phyloP scores from a whole-genome alignment of 2,113 vertebrate genomes.

The Rhegmatorhina hoffmannsi region DNA sequence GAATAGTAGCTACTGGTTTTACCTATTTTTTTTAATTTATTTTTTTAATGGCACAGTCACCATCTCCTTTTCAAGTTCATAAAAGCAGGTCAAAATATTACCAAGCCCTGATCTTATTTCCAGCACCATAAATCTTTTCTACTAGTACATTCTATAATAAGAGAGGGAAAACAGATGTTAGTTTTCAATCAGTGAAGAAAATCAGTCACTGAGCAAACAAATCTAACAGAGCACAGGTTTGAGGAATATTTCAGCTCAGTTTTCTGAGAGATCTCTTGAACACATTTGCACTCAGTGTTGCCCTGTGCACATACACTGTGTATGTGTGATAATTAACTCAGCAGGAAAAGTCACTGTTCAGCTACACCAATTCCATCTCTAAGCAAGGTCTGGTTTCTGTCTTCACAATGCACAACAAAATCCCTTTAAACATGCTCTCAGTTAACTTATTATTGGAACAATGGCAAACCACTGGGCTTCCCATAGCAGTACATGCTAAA shows the following conservation, averaged over 20 bases:
- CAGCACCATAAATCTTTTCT: neutral
- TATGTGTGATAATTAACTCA: neutral
- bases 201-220: neutral
- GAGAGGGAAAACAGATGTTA: neutral
- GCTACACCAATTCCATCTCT: neutral
- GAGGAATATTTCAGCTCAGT: neutral
- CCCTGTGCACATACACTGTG: neutral
- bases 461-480: neutral
- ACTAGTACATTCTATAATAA: neutral
- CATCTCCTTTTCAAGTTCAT: neutral
- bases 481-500: neutral
- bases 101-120: neutral
- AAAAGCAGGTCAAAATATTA: neutral
- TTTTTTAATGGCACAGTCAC: neutral
- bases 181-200: neutral
- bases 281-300: neutral
- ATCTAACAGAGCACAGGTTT: neutral
- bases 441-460: neutral
- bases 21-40: neutral
- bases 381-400: neutral
- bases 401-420: neutral
- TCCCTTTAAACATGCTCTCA: neutral
- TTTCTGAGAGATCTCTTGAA: neutral
- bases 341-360: neutral
- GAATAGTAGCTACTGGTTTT: neutral